A percentile compares a stretch with the other conserved stretches of the same genome.
phyloP scores from a whole-genome alignment of 35 echinoderm and acorn worm species.

The Anneissia japonica region DNA sequence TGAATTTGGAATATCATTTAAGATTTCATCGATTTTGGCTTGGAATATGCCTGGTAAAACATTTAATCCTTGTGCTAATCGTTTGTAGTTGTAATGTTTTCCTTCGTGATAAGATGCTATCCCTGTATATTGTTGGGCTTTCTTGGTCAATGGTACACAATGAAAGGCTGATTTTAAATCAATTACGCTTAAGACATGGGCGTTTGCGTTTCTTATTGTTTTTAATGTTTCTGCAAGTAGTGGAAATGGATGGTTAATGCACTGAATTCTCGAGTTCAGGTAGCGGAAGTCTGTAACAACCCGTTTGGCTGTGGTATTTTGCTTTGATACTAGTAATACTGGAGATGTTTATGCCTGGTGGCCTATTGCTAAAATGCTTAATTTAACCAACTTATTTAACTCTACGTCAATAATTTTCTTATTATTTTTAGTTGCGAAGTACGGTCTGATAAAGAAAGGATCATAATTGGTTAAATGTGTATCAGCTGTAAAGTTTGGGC shows the following conservation, averaged over 20 bases:
- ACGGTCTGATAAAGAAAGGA: conserved; percentile 5
- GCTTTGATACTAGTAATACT: not conserved
- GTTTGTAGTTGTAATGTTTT: conserved; percentile 39
- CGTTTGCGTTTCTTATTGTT: conserved; percentile 11
- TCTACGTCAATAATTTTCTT: not conserved
- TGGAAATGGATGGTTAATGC: not conserved
- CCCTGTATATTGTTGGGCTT: conserved; percentile 30
- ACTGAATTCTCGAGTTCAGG: not conserved
- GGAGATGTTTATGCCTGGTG: not conserved
- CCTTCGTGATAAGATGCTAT: conserved; percentile 23
- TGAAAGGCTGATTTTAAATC: conserved; percentile 32
- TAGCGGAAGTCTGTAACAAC: conserved; percentile 12
- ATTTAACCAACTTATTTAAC: not conserved
- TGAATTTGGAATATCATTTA: conserved; percentile 25
- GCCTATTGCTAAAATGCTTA: not conserved
- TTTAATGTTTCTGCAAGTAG: not conserved
- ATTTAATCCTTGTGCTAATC: conserved; percentile 47
- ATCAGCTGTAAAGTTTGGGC: too few relatives aligned
- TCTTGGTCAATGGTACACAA: conserved; percentile 9
- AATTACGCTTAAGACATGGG: conserved; percentile 10
- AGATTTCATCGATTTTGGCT: conserved; percentile 47
- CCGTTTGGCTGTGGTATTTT: not conserved
- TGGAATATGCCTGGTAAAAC: conserved; percentile 47
- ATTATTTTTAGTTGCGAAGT: not conserved
- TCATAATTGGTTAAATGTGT: not conserved